Conservation (phyloP, 2,797 vertebrate species). For the Holocentrus rufus region DNA sequence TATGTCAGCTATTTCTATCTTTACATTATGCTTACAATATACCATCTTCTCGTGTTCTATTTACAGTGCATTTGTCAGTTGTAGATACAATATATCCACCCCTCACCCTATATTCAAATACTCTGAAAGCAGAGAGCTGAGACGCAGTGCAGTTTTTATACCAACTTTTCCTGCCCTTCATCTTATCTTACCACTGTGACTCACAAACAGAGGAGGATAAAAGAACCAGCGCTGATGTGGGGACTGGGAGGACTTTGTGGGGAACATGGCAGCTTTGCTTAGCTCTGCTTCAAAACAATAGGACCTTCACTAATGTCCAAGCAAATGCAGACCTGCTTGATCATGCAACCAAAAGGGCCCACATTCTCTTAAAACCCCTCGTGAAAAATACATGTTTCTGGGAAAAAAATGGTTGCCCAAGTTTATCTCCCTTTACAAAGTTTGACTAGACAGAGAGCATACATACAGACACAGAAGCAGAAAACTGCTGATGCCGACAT, state of each 20-base stretch:
- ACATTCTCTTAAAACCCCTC: conserved; percentile 18
- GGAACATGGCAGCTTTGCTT: conserved; percentile 43
- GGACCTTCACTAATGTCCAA: conserved; percentile 10
- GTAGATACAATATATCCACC: conserved; percentile 34
- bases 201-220: conserved; percentile 41
- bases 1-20: not conserved
- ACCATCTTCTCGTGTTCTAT: conserved; percentile 11
- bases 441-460: not conserved
- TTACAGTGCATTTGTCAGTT: conserved; percentile 31
- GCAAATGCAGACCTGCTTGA: conserved; percentile 6
- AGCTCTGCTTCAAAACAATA: conserved; percentile 37
- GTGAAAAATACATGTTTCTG: conserved; percentile 17
- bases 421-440: not conserved
- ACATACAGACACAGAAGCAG: not conserved
- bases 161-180: conserved; percentile 35
- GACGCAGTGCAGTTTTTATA: conserved; percentile 49
- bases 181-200: conserved; percentile 38
- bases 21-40: not conserved
- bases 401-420: not conserved
- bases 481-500: conserved; percentile 1
- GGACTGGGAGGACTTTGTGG: conserved; percentile 2
- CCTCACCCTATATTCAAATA: conserved; percentile 7
- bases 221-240: not conserved
- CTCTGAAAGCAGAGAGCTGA: conserved; percentile 47
- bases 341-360: conserved; percentile 12